These are phyloP conservation scores for Danaus melanippus DNA, from an alignment of 1,140 invertebrate species.

Conservation along the genomic window DNA sequence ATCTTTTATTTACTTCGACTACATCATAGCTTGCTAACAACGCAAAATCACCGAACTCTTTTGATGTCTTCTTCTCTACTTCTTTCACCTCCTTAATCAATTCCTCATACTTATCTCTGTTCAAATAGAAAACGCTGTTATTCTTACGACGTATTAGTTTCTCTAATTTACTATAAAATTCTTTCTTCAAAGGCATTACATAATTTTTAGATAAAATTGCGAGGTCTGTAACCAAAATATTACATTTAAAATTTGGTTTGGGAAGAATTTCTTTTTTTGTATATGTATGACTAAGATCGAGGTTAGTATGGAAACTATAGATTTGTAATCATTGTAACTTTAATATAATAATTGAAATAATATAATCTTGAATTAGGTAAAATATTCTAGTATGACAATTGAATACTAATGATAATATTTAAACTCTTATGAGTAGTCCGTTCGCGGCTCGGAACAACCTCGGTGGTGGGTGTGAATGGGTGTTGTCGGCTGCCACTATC, in stretches of 20 bases:
- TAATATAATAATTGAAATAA: too few relatives aligned
- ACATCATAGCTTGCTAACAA: constrained; percentile 50
- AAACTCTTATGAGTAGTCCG: too few relatives aligned
- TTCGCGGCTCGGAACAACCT: not conserved
- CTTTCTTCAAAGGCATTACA: constrained; percentile 33
- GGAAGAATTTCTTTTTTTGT: too few relatives aligned
- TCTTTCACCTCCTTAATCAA: constrained; percentile 42
- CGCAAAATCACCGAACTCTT: constrained; percentile 45
- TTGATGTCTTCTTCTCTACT: constrained; percentile 33
- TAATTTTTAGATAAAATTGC: constrained; percentile 21
- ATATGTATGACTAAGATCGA: too few relatives aligned
- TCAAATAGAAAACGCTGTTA: constrained; percentile 43
- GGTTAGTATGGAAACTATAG: too few relatives aligned
- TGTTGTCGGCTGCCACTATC: constrained; percentile 12
- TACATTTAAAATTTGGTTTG: not conserved
- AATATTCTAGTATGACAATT: too few relatives aligned
- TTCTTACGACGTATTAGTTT: constrained; percentile 40
- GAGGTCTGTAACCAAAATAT: constrained; percentile 23
- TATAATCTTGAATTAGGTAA: too few relatives aligned
- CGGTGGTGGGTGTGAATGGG: constrained; percentile 15
- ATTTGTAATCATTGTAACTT: too few relatives aligned
- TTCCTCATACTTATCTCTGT: constrained; percentile 31
- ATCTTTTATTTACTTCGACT: constrained; percentile 31
- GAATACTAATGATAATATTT: too few relatives aligned
- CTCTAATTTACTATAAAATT: constrained; percentile 43